phyloP scores from a whole-genome alignment of 2,888 invertebrate species.

The Xanthia icteritia region DNA sequence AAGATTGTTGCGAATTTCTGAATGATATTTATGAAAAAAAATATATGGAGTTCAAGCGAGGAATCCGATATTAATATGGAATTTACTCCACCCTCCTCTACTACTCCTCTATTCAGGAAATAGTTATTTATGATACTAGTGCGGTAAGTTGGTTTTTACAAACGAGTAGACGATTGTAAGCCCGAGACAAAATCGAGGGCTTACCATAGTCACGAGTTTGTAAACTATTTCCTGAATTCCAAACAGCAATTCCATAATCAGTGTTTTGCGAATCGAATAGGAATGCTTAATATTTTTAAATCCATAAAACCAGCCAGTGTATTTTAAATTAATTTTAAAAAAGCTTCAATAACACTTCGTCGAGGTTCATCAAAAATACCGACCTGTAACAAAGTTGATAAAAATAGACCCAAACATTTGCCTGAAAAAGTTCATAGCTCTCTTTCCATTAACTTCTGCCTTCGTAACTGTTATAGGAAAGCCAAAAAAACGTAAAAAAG shows the following conservation, averaged over 20 bases:
- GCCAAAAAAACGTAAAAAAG: slow-evolving; percentile 28
- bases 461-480: slow-evolving; percentile 26
- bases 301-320: background rate
- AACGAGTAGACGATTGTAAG: no score
- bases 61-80: no score
- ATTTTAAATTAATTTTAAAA: slow-evolving; percentile 11
- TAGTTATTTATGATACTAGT: no score
- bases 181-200: no score
- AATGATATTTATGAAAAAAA: no score
- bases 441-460: slow-evolving; percentile 33
- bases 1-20: no score
- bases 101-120: no score
- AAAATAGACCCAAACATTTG: slow-evolving; percentile 25
- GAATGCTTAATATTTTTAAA: slow-evolving; percentile 8
- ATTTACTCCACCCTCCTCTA: no score
- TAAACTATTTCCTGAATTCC: no score
- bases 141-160: no score
- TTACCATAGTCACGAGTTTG: no score
- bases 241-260: background rate
- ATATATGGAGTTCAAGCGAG: no score
- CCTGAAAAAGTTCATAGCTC: slow-evolving; percentile 17
- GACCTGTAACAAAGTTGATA: slow-evolving; percentile 15
- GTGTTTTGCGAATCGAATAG: background rate
- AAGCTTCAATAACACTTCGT: background rate
- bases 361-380: slow-evolving; percentile 27